Conservation (phyloP, 2,797 vertebrate species). For the Cyprinella venusta region DNA sequence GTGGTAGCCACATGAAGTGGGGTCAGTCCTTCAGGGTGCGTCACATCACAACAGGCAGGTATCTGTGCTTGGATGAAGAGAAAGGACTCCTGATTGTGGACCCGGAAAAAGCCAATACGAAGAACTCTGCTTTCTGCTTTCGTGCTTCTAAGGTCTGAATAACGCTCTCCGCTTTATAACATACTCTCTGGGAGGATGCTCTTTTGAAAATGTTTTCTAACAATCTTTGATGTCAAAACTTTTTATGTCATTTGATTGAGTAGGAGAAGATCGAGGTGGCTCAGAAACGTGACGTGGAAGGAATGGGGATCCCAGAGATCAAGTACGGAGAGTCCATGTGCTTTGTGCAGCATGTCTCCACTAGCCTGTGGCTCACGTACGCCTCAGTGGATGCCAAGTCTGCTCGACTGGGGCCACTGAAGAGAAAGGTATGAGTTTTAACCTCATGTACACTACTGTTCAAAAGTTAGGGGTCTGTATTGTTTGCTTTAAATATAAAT, state of each 20-base stretch:
- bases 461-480: neutral
- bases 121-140: constrained; percentile 91
- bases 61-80: constrained; percentile 88
- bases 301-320: constrained; percentile 92
- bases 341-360: constrained; percentile 88
- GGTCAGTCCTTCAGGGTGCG: constrained; percentile 90
- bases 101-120: constrained; percentile 86
- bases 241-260: constrained; percentile 42
- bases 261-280: constrained; percentile 91
- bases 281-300: constrained; percentile 91
- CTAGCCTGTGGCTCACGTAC: constrained; percentile 91
- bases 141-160: constrained; percentile 86
- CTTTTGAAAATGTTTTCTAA: neutral
- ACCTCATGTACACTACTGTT: neutral
- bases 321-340: constrained; percentile 96
- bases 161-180: neutral
- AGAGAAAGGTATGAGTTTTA: constrained; percentile 83
- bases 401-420: constrained; percentile 86
- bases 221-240: neutral
- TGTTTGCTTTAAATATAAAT: neutral
- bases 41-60: constrained; percentile 90
- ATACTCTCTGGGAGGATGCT: neutral
- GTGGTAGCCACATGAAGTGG: constrained; percentile 92
- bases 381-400: constrained; percentile 91
- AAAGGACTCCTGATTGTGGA: constrained; percentile 89